Conservation (phyloP, 2,113 vertebrate genomes). For the Egretta garzetta region DNA sequence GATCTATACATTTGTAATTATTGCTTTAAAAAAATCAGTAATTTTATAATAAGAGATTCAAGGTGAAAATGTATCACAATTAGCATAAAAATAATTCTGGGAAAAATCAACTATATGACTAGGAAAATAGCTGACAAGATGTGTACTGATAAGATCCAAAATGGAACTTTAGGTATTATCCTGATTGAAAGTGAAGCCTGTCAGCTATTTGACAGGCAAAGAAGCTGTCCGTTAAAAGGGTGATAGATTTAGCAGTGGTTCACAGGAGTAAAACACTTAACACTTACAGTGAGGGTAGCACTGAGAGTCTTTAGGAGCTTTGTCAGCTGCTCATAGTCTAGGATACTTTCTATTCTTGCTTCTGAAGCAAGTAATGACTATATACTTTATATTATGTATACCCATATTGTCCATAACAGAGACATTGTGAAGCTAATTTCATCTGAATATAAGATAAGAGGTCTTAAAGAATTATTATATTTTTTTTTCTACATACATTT, state of each 20-base stretch:
- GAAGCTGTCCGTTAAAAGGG: background rate
- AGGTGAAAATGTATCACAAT: background rate
- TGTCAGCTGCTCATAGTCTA: background rate
- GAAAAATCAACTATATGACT: background rate
- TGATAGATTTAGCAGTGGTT: background rate
- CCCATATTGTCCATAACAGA: background rate
- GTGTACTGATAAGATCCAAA: background rate
- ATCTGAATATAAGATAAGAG: background rate
- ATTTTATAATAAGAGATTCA: background rate
- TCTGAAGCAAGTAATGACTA: background rate
- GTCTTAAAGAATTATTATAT: background rate
- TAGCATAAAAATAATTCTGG: background rate
- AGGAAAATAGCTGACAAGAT: background rate
- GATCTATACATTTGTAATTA: background rate
- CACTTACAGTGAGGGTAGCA: background rate
- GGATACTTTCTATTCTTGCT: background rate
- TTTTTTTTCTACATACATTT: background rate
- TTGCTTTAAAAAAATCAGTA: background rate
- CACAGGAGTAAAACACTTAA: background rate
- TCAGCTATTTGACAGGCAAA: background rate
- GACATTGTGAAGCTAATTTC: background rate
- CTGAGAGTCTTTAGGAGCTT: background rate
- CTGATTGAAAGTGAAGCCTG: background rate
- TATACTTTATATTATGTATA: background rate
- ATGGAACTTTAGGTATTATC: background rate